Evolutionary conservation across 2,113 vertebrate species (phyloP).

Genomic region (Leucopsar rothschildi): DNA sequence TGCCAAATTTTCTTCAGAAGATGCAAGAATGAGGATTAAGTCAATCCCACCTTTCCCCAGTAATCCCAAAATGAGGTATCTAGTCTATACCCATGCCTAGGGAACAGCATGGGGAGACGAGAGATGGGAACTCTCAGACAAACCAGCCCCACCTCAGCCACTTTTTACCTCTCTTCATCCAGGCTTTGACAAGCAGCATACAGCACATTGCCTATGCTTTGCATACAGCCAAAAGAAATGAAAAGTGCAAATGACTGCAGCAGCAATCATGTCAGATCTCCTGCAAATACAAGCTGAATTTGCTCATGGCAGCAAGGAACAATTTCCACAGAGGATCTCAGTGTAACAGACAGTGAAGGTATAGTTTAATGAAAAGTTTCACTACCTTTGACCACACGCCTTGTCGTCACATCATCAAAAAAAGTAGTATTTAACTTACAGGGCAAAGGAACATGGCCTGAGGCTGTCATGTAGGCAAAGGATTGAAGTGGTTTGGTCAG

Average conservation of each 20-base stretch:
- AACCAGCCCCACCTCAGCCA: neutral
- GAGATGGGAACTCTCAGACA: neutral
- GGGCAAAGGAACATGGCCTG: neutral
- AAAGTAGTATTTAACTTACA: neutral
- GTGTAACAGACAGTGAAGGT: neutral
- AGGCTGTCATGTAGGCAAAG: neutral
- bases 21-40: neutral
- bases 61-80: neutral
- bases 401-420: neutral
- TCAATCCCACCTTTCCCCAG: neutral
- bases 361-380: neutral
- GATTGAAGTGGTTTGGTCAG: neutral
- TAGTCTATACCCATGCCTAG: accelerated
- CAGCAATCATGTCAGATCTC: neutral
- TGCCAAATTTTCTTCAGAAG: neutral
- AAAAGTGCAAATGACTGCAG: neutral
- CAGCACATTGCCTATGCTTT: neutral
- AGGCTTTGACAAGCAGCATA: neutral
- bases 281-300: neutral
- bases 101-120: neutral
- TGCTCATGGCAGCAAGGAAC: neutral
- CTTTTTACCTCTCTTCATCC: neutral
- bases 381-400: neutral
- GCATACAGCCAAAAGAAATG: neutral
- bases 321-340: neutral